Conservation (phyloP, 2,113 vertebrate genomes). For the Triplophysa dalaica region DNA sequence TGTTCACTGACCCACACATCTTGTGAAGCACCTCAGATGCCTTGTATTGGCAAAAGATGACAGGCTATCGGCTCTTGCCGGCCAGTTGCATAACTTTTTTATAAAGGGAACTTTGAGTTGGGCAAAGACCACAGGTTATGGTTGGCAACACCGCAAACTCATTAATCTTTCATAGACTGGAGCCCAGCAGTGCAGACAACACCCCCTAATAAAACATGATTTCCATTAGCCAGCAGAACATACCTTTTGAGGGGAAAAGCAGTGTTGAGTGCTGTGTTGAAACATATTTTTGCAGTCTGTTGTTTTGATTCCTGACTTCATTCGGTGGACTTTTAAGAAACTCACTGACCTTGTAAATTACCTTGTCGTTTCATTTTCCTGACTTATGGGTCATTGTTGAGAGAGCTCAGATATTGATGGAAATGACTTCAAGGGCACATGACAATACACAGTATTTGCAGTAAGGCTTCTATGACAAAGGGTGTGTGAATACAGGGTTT, state of each 20-base stretch:
- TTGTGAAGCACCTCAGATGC: slow-evolving; percentile 17
- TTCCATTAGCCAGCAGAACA: slow-evolving; percentile 50
- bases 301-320: slow-evolving; percentile 38
- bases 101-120: slow-evolving; percentile 44
- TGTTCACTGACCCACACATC: slow-evolving; percentile 65
- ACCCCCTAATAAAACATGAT: slow-evolving; percentile 46
- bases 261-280: neutral
- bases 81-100: slow-evolving; percentile 47
- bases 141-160: slow-evolving; percentile 58
- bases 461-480: neutral
- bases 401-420: slow-evolving; percentile 56
- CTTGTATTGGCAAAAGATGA: slow-evolving; percentile 57
- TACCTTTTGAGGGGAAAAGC: slow-evolving; percentile 31
- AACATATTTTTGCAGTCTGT: neutral
- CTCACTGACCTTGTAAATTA: slow-evolving; percentile 46
- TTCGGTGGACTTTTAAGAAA: slow-evolving; percentile 39
- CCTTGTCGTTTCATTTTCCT: slow-evolving; percentile 55
- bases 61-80: slow-evolving; percentile 43
- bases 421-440: slow-evolving; percentile 38
- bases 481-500: neutral
- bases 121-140: slow-evolving; percentile 52
- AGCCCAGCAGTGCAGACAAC: slow-evolving; percentile 36
- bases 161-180: slow-evolving; percentile 55
- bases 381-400: slow-evolving; percentile 54
- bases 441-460: neutral